Evolutionary conservation across 1,140 invertebrate genomes (phyloP).

Genomic region (Atta texana): DNA sequence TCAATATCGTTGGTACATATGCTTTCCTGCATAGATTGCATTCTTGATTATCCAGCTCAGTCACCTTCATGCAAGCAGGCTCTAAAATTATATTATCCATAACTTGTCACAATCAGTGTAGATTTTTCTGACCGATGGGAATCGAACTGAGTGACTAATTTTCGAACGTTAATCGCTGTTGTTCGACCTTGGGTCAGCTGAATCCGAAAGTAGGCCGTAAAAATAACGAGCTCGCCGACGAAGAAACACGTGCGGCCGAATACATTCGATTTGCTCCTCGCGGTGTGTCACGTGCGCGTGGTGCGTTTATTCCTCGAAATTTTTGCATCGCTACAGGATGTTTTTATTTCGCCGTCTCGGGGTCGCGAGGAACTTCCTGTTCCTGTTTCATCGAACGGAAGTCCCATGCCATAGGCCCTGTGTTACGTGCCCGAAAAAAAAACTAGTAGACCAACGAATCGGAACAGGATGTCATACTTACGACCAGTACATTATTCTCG

Average conservation of each 20-base stretch:
- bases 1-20: conserved; percentile 81
- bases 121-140: conserved; percentile 33
- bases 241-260: neutral
- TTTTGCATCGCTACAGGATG: conserved; percentile 83
- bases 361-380: conserved; percentile 85
- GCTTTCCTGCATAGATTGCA: conserved; percentile 81
- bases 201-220: conserved; percentile 72
- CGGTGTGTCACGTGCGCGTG: conserved; percentile 6
- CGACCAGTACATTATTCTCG: conserved; percentile 78
- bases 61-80: conserved; percentile 54
- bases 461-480: conserved; percentile 75
- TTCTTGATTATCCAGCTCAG: conserved; percentile 73
- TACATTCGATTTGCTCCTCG: conserved; percentile 24
- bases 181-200: conserved; percentile 69
- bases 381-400: conserved; percentile 86
- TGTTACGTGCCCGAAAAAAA: conserved; percentile 74
- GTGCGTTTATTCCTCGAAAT: conserved; percentile 76
- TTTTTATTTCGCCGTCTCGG: conserved; percentile 84
- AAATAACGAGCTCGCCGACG: conserved; percentile 54
- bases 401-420: conserved; percentile 85
- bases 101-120: conserved; percentile 23
- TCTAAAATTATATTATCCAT: conserved; percentile 74
- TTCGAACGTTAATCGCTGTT: conserved; percentile 49
- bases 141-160: conserved; percentile 53
- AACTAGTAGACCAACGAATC: conserved; percentile 60